Base-by-base conservation (phyloP, 92 coral and sea anemone genomes). In the Siderastrea radians region DNA sequence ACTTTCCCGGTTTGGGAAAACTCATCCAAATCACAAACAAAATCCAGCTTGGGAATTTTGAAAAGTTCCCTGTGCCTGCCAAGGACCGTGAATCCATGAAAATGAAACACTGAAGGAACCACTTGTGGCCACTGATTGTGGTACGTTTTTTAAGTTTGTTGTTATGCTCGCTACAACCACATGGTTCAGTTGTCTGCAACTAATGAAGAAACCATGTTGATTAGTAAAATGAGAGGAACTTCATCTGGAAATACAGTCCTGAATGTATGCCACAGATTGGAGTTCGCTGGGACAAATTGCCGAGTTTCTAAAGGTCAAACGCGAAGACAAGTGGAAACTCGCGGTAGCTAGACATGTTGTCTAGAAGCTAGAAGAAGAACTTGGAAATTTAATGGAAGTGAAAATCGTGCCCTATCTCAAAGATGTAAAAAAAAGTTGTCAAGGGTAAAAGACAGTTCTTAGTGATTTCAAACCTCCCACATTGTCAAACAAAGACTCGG, bases 361-460 rank as follows among this genome's bases (percentile, higher is more conserved):
- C 19, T 51, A 66, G 63, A 11, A 15, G 67, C 63, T 80, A 4
- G 75, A 80, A 51, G 75, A 80, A 38, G 75, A 1, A 80, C 47
- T 63, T 51, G 5, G 46, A 7, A 65, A 79, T 7, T 51, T 79
- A 8, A 48, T 47, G 9, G 74, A 79, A 1, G 47, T 74, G 13
- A 74, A 79, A 79, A 50, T 67, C 49, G 84, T 79, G 61, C 84
- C 84, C 2, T 65, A 63, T 50, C 84, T 79, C n/a, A 6, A 16
- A 79, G 61, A 65, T 49, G 59, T 64, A 60, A 79, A 49, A 75
- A 50, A 75, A 2, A n/a, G 59, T 6, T 75, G 8, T 8, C 64
- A 74, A 49, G 38, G 8, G 72, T 47, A 16, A 63, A 67, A 79
- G 45, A 1, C 74, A 49, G 68, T 65, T 48, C 73, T 15, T 2